Base-by-base conservation (phyloP, 1,140 invertebrate genomes). In the Idris sp. region DNA sequence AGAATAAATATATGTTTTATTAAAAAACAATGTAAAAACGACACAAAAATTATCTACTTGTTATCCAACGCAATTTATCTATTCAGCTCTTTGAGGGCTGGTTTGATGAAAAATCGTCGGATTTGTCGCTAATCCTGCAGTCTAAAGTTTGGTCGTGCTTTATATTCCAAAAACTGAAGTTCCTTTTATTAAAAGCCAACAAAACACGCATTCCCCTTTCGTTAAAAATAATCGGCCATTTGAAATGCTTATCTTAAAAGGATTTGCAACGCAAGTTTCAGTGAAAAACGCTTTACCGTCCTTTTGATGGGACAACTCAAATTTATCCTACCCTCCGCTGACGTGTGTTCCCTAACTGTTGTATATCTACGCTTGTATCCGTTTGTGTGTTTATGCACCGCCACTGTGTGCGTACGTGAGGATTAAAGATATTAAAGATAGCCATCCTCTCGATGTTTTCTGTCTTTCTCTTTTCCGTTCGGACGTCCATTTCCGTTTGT, bases 351-450 rank as follows among this genome's bases (percentile, higher is more conserved):
- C 30, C 38, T 35, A 46, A 38, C 43, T 36, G 14, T 4, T 4
- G 31, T 30, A 56, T 33, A 19, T 36, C 38, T 10, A n/a, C 30
- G 13, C 28, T 9, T 11, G 53, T 25, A n/a, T n/a, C n/a, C n/a
- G n/a, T n/a, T n/a, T 14, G 61, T 26, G 28, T 56, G 38, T 72
- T 44, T 54, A n/a, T 10, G 33, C 10, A 38, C 10, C 10, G 11
- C 3, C 4, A 8, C 41, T 13, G 48, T 16, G 19, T 35, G 36
- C 33, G 43, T 38, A n/a, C 58, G 56, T 67, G 62, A 15, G 64
- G 73, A 64, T 75, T 69, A 64, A 75, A 69, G 64, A 68, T 74
- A 75, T 74, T 74, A 74, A 68, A 74, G 72, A 74, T 62, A 68
- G 51, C 56, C 38, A 53, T 73, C 51, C 53, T 54, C 49, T 44